Percentiles rank a stretch among this genome's conserved stretches.
Conservation (phyloP, 2,797 vertebrate genomes). For the Netta rufina region DNA sequence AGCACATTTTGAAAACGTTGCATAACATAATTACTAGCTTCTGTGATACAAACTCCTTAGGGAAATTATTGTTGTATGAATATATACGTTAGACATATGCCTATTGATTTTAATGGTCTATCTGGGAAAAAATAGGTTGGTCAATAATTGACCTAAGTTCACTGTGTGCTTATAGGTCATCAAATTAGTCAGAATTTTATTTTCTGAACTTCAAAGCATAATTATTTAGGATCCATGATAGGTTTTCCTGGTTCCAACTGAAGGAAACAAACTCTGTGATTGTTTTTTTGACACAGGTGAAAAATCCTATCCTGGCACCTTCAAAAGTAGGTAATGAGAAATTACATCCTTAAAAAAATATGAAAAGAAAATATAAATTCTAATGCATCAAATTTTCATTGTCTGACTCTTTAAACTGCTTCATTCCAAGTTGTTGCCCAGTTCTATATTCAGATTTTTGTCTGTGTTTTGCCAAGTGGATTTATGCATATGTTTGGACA, state of each 20-base stretch:
- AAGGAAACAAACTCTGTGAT: not conserved
- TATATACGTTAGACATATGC: not conserved
- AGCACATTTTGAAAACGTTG: not conserved
- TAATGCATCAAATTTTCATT: not conserved
- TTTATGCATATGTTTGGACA: not conserved
- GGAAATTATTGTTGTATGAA: slow-evolving; percentile 23
- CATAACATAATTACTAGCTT: not conserved
- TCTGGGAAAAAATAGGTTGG: not conserved
- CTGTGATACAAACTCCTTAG: not conserved
- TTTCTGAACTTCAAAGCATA: not conserved
- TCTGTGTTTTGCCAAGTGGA: not conserved
- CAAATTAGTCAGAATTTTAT: not conserved
- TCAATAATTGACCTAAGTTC: not conserved
- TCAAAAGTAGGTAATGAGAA: not conserved
- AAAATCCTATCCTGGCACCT: not conserved
- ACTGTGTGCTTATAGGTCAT: not conserved
- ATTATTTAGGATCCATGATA: not conserved
- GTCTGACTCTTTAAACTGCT: not conserved
- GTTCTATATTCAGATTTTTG: not conserved
- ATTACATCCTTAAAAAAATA: not conserved
- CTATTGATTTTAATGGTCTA: not conserved
- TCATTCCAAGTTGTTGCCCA: not conserved
- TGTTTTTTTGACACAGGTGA: not conserved
- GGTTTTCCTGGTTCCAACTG: not conserved
- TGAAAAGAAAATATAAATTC: not conserved